Evolutionary conservation across 2,113 vertebrate species (phyloP).

Genomic region (Sebastes fasciatus): DNA sequence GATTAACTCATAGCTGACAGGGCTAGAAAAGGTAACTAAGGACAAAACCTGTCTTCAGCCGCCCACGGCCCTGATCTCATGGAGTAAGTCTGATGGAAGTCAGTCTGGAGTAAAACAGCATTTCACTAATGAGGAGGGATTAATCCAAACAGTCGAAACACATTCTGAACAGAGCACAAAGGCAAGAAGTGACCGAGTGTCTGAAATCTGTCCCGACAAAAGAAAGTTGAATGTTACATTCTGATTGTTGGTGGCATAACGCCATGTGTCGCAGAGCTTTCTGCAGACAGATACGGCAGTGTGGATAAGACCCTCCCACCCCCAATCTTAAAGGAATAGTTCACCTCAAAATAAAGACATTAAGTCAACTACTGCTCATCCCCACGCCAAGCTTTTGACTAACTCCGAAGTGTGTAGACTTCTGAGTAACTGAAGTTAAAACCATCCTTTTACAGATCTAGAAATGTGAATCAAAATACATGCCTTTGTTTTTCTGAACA

Average conservation of each 20-base stretch:
- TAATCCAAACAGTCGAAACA: conserved; percentile 44
- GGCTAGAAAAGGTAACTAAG: not conserved
- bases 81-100: not conserved
- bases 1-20: not conserved
- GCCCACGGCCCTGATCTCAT: not conserved
- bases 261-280: not conserved
- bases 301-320: not conserved
- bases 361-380: not conserved
- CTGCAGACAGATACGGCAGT: not conserved
- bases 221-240: conserved; percentile 65
- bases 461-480: not conserved
- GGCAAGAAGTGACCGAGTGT: conserved; percentile 51
- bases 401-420: not conserved
- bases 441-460: not conserved
- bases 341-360: conserved; percentile 41
- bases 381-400: not conserved
- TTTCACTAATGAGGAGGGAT: not conserved
- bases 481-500: not conserved
- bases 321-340: conserved; percentile 50
- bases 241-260: conserved; percentile 22
- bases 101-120: conserved; percentile 5
- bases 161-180: conserved; percentile 53
- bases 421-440: not conserved
- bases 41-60: not conserved
- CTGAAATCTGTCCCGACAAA: conserved; percentile 30